Conservation (phyloP, 2,888 invertebrate genomes). For the Heterodera filipjevi region DNA sequence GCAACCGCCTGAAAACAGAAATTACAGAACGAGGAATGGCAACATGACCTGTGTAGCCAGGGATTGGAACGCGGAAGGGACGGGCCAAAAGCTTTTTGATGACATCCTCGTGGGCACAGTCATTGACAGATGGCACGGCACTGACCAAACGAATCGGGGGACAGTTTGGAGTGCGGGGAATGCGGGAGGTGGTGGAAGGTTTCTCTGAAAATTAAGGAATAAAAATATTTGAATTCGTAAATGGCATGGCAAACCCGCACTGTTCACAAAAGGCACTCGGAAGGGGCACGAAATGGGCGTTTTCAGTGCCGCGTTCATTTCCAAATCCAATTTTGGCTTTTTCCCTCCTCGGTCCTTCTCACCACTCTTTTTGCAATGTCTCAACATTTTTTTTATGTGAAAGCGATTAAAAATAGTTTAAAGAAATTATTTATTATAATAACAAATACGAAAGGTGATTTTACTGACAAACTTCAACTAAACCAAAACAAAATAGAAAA, state of each 20-base stretch:
- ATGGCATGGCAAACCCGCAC: background rate
- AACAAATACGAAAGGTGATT: no score
- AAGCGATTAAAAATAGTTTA: background rate
- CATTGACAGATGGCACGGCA: background rate
- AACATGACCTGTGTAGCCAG: constrained; percentile 57
- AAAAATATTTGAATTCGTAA: background rate
- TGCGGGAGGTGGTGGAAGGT: constrained; percentile 1
- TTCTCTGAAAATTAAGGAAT: background rate
- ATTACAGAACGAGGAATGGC: background rate
- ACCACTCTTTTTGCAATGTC: background rate
- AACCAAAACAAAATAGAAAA: no score
- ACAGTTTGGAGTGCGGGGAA: background rate
- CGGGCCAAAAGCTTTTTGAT: constrained; percentile 53
- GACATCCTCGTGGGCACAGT: constrained; percentile 52
- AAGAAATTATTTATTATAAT: background rate
- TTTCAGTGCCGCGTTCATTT: constrained; percentile 11
- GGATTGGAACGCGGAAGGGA: constrained; percentile 58
- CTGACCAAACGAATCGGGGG: background rate
- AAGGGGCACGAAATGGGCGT: constrained; percentile 25
- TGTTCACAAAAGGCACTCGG: constrained; percentile 13
- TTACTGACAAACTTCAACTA: no score
- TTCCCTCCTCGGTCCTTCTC: background rate
- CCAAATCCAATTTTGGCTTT: constrained; percentile 21
- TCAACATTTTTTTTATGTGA: background rate
- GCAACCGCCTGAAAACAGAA: constrained; percentile 43